Base-by-base conservation (phyloP, 2,113 vertebrate genomes). In the Epinephelus lanceolatus region DNA sequence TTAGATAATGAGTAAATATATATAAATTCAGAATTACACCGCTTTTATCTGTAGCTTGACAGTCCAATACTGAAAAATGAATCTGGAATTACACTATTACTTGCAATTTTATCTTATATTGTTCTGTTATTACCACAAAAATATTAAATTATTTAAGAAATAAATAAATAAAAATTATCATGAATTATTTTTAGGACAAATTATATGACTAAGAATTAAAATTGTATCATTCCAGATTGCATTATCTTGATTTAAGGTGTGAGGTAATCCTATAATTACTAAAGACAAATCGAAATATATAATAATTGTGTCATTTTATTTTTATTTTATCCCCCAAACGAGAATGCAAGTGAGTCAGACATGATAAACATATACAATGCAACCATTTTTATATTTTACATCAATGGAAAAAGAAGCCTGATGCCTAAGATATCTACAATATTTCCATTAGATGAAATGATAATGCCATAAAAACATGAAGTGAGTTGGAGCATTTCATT, bases 41-140 rank as follows among this genome's bases (percentile, higher is more conserved):
- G 45, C 4, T 59, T 30, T 52, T 33, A 70, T 23, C 13, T 42
- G 4, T 53, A 11, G 1, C 42, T 53, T 49, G 15, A 14, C 19
- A 51, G 18, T 18, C 42, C 8, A 74, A 68, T 55, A 13, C 25
- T 55, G 25, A 78, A 23, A 51, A 57, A 70, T 21, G 0, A 18
- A 59, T 47, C 60, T 47, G 2, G 18, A 73, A 75, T 81, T 52
- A 23, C 21, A 59, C 3, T 51, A 67, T 47, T 68, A 37, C 6
- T 59, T 40, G 1, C n/a, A 53, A 61, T 65, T 52, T 30, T 4
- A 42, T 40, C 14, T 19, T 23, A 15, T 13, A 72, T 51, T 21
- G 21, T 72, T 53, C 0, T 21, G 3, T 23, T 66, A 25, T 9
- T 40, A 6, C 9, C 6, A 37, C 33, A 37, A 37, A 37, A 37